Conservation (phyloP, 2,888 invertebrate species). For the Heteropelma amictum region DNA sequence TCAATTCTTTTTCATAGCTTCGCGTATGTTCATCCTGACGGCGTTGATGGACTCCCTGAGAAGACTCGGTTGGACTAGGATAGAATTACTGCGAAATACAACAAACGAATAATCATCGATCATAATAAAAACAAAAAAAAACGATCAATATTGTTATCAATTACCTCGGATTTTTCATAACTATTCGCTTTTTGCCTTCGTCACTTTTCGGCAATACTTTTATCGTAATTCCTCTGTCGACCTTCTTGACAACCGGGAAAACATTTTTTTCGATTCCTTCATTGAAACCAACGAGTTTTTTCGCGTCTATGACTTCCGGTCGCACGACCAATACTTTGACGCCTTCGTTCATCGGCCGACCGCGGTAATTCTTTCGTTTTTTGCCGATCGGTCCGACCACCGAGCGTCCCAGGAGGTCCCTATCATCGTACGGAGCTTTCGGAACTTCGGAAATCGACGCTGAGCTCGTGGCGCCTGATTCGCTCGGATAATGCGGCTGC, state of each 20-base stretch:
- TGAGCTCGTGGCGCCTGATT: background rate
- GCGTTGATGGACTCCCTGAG: slow-evolving; percentile 66
- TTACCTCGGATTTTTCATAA: slow-evolving; percentile 70
- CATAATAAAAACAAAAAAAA: too few species aligned
- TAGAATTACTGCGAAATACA: slow-evolving; percentile 62
- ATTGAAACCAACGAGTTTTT: slow-evolving; percentile 57
- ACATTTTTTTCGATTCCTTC: slow-evolving; percentile 56
- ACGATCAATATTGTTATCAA: background rate
- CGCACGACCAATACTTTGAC: slow-evolving; percentile 62
- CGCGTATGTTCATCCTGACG: slow-evolving; percentile 68
- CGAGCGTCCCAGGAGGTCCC: slow-evolving; percentile 46
- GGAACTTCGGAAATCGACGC: background rate
- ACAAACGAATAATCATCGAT: background rate
- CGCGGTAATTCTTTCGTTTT: slow-evolving; percentile 71
- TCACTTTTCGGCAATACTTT: slow-evolving; percentile 63
- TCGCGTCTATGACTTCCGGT: slow-evolving; percentile 69
- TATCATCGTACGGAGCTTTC: slow-evolving; percentile 60
- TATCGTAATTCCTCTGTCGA: slow-evolving; percentile 67
- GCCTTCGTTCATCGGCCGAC: slow-evolving; percentile 56
- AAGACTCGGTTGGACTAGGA: slow-evolving; percentile 66
- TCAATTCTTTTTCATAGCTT: slow-evolving; percentile 64
- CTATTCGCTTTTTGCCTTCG: slow-evolving; percentile 66
- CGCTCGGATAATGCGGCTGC: slow-evolving; percentile 56
- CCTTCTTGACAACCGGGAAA: slow-evolving; percentile 67
- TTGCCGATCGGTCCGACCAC: background rate